Conservation (phyloP, 2,888 invertebrate genomes). For the Dorcus parallelipipedus region DNA sequence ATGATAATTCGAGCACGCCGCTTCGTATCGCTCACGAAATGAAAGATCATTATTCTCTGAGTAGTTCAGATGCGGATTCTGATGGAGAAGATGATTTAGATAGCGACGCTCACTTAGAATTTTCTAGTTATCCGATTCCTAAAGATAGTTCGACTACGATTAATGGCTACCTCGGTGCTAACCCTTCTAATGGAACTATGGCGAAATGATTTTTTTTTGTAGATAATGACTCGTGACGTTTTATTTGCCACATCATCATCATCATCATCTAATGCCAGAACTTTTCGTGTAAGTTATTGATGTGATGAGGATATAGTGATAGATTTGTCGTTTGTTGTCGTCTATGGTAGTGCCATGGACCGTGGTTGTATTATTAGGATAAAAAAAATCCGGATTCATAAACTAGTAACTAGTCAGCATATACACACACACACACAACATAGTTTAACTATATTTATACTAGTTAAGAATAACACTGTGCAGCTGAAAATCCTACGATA, state of each 20-base stretch:
- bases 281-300: neutral
- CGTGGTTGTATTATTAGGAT: too few species aligned
- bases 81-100: conserved; percentile 40
- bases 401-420: neutral
- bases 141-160: conserved; percentile 38
- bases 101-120: conserved; percentile 34
- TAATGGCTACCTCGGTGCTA: conserved; percentile 45
- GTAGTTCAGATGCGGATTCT: conserved; percentile 34
- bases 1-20: conserved; percentile 43
- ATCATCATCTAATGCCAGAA: neutral
- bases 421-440: neutral
- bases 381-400: too few species aligned
- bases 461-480: conserved; percentile 3
- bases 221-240: conserved; percentile 22
- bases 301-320: conserved; percentile 1
- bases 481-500: conserved; percentile 2
- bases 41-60: conserved; percentile 36
- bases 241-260: conserved; percentile 3
- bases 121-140: conserved; percentile 31
- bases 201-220: conserved; percentile 28
- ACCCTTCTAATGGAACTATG: conserved; percentile 42
- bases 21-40: conserved; percentile 35
- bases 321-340: too few species aligned
- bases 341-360: too few species aligned
- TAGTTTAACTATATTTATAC: neutral